These are phyloP conservation scores for Coelinius sp. DNA, from an alignment of 2,888 invertebrate species.

Conservation along the genomic window DNA sequence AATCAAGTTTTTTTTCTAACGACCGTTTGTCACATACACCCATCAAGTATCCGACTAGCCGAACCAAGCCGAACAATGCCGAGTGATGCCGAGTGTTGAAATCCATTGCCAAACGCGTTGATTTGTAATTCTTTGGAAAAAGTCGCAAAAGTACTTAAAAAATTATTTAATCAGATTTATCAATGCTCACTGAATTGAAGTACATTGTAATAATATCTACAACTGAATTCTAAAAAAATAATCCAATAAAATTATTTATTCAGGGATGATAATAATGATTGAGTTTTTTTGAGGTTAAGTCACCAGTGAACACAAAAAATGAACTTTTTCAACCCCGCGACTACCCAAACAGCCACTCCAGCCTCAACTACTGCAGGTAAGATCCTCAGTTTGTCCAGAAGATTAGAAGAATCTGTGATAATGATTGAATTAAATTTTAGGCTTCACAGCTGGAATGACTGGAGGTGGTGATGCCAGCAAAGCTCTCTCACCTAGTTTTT, in stretches of 20 bases:
- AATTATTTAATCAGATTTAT: too few relatives aligned
- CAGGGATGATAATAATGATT: neutral
- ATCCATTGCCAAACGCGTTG: too few relatives aligned
- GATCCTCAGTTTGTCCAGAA: neutral
- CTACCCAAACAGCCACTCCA: constrained; percentile 11
- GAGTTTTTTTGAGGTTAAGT: constrained; percentile 12
- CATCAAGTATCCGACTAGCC: too few relatives aligned
- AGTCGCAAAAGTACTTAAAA: too few relatives aligned
- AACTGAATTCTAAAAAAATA: neutral
- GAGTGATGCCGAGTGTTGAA: too few relatives aligned
- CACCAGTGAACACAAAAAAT: constrained; percentile 17
- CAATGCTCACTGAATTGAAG: too few relatives aligned
- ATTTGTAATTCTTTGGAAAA: too few relatives aligned
- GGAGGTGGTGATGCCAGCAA: constrained; percentile 72
- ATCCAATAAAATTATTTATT: neutral
- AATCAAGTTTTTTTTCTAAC: too few relatives aligned
- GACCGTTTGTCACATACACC: too few relatives aligned
- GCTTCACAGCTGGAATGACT: constrained; percentile 50
- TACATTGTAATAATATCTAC: neutral
- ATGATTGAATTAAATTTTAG: constrained; percentile 30
- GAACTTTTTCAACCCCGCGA: constrained; percentile 19
- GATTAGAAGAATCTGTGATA: neutral
- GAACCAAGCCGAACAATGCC: too few relatives aligned
- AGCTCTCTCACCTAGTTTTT: constrained; percentile 65
- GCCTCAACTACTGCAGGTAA: neutral